Conservation (phyloP, 1,140 invertebrate genomes). For the Drosophila sechellia region DNA sequence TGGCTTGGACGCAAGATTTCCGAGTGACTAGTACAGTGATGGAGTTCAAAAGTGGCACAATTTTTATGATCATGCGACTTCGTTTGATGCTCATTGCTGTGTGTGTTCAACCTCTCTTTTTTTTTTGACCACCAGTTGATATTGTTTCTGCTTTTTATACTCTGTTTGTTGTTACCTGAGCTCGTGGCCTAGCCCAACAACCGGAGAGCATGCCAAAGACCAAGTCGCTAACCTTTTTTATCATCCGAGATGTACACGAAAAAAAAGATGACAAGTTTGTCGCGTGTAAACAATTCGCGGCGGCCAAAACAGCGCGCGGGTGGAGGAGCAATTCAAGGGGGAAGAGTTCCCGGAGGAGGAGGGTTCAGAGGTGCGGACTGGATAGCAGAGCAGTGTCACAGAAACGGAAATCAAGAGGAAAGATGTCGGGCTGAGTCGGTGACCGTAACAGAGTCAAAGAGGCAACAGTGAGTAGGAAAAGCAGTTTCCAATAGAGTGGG, state of each 20-base stretch:
- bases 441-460: slow-evolving; percentile 27
- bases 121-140: slow-evolving; percentile 15
- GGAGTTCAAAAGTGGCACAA: slow-evolving; percentile 49
- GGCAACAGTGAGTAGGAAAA: slow-evolving; percentile 45
- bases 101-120: not conserved
- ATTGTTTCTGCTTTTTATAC: slow-evolving; percentile 11
- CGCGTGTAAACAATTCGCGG: slow-evolving; percentile 81
- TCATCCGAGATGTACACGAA: slow-evolving; percentile 54
- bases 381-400: slow-evolving; percentile 52
- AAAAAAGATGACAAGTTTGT: slow-evolving; percentile 78
- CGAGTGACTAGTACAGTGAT: slow-evolving; percentile 3
- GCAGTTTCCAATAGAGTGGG: not conserved
- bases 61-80: slow-evolving; percentile 64
- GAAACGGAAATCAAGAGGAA: slow-evolving; percentile 65
- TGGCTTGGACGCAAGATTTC: slow-evolving; percentile 5
- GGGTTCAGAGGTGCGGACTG: slow-evolving; percentile 6
- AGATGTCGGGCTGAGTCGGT: slow-evolving; percentile 44
- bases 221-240: slow-evolving; percentile 78
- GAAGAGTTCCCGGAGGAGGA: slow-evolving; percentile 1
- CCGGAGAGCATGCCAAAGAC: slow-evolving; percentile 48
- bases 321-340: slow-evolving; percentile 23
- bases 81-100: slow-evolving; percentile 11
- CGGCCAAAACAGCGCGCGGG: slow-evolving; percentile 68
- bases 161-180: slow-evolving; percentile 59
- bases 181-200: slow-evolving; percentile 71